Conservation (phyloP, 2,888 invertebrate genomes). For the Megamerina dolium region DNA sequence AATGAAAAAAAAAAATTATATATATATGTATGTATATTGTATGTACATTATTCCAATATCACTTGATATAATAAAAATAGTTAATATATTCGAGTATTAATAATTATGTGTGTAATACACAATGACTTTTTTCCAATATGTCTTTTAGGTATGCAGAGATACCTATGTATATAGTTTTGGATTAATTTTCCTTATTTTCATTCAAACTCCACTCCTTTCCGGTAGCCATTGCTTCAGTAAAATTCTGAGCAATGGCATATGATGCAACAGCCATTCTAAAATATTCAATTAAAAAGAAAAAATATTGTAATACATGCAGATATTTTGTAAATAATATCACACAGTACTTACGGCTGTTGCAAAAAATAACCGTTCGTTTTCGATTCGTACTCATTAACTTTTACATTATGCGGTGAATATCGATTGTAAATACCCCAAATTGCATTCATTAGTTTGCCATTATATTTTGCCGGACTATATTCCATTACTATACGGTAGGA, state of each 20-base stretch:
- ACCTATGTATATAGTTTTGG: too few relatives aligned
- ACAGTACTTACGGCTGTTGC: constrained; percentile 37
- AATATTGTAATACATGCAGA: not conserved
- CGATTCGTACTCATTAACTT: constrained; percentile 61
- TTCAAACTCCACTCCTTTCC: constrained; percentile 27
- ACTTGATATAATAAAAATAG: too few relatives aligned
- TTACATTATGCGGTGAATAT: constrained; percentile 82
- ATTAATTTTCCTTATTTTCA: too few relatives aligned
- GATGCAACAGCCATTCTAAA: constrained; percentile 35
- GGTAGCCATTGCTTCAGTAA: constrained; percentile 27
- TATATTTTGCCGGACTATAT: constrained; percentile 69
- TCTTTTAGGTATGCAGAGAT: too few relatives aligned
- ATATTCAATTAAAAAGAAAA: constrained; percentile 4
- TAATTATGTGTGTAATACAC: too few relatives aligned
- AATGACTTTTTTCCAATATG: too few relatives aligned
- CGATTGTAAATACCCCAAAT: constrained; percentile 89
- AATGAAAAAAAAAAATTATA: not conserved
- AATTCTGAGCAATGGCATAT: constrained; percentile 30
- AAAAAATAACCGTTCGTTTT: constrained; percentile 18
- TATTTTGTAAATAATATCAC: not conserved
- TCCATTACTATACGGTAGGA: constrained; percentile 54
- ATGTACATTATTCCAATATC: too few relatives aligned
- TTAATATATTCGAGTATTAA: too few relatives aligned
- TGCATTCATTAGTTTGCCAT: constrained; percentile 82
- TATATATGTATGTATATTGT: too few relatives aligned